These are phyloP conservation scores for Podiceps cristatus DNA, from an alignment of 2,113 vertebrate genomes.

Conservation along the genomic window DNA sequence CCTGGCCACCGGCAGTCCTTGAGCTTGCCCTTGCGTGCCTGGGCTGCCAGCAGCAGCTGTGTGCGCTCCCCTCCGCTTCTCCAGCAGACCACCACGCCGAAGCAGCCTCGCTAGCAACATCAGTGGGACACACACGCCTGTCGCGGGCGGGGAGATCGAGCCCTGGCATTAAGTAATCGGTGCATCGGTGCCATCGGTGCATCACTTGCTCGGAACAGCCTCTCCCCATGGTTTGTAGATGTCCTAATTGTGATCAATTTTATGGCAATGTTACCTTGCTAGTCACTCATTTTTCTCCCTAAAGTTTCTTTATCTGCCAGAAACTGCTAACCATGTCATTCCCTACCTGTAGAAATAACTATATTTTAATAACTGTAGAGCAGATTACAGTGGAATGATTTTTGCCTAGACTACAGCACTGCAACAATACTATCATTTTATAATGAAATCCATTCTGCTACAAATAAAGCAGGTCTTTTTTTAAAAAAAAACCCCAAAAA, in stretches of 20 bases:
- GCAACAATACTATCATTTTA: neutral
- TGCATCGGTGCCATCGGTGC: rapidly evolving
- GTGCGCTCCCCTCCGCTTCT: neutral
- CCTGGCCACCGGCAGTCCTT: neutral
- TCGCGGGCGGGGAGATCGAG: rapidly evolving
- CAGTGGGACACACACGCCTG: rapidly evolving
- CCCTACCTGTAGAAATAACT: neutral
- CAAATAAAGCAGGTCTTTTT: neutral
- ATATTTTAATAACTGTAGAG: neutral
- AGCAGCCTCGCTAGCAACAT: neutral
- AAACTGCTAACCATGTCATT: neutral
- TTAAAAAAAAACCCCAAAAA: neutral
- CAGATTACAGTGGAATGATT: neutral
- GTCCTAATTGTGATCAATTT: rapidly evolving
- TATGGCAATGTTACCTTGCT: neutral
- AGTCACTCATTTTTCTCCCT: neutral
- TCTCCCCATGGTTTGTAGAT: neutral
- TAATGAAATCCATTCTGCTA: neutral
- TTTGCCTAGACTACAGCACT: neutral
- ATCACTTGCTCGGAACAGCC: neutral
- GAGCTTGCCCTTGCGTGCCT: neutral
- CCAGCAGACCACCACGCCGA: neutral
- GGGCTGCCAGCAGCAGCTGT: rapidly evolving
- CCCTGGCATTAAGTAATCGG: neutral
- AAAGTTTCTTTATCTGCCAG: neutral